Evolutionary conservation across 2,888 invertebrate species (phyloP).

Genomic region (Eulithis prunata): DNA sequence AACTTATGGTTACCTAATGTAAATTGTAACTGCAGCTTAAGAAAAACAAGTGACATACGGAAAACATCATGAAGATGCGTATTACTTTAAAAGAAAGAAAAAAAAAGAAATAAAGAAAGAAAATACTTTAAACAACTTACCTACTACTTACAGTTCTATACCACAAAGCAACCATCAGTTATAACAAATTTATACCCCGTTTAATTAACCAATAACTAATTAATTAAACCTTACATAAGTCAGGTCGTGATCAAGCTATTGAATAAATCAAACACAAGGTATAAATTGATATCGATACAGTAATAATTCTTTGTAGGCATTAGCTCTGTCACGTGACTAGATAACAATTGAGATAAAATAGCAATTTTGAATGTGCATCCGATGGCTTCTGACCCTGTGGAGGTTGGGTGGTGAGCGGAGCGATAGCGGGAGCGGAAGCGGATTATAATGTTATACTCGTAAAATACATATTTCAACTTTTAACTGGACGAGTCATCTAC

Average conservation of each 20-base stretch:
- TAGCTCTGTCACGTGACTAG: slow-evolving; percentile 41
- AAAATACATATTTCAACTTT: too few relatives aligned
- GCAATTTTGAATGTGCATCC: slow-evolving; percentile 38
- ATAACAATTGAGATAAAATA: slow-evolving; percentile 48
- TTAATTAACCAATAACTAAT: slow-evolving; percentile 23
- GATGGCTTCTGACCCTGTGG: slow-evolving; percentile 41
- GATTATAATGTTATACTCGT: too few relatives aligned
- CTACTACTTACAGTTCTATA: too few relatives aligned
- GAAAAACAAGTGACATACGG: too few relatives aligned
- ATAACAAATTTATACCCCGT: slow-evolving; percentile 14
- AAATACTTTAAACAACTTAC: too few relatives aligned
- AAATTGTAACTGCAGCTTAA: too few relatives aligned
- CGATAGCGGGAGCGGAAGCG: slow-evolving; percentile 13
- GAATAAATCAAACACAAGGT: slow-evolving; percentile 39
- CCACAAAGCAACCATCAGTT: background rate
- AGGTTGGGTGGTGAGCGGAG: slow-evolving; percentile 19
- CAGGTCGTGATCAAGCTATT: slow-evolving; percentile 24
- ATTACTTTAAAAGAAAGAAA: too few relatives aligned
- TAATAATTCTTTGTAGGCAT: slow-evolving; percentile 42
- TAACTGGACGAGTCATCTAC: too few relatives aligned
- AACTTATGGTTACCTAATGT: too few relatives aligned
- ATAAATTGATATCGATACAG: slow-evolving; percentile 41
- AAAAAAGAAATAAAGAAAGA: too few relatives aligned
- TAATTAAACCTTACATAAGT: slow-evolving; percentile 20
- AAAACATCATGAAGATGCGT: too few relatives aligned